Conservation (phyloP, 2,797 vertebrate genomes). For the Enteromius radiatus region DNA sequence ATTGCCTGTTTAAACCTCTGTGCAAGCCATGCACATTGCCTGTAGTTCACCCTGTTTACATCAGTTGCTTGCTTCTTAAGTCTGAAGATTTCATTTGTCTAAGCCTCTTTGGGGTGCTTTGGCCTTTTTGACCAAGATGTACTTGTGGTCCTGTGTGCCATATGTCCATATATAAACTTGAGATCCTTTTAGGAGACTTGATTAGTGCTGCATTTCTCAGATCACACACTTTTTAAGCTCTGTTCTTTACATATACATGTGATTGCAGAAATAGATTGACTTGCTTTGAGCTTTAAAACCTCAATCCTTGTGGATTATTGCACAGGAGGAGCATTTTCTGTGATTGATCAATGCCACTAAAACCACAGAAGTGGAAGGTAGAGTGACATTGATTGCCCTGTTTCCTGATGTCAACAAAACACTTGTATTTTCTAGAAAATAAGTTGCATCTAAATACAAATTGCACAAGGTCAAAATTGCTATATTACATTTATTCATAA, state of each 20-base stretch:
- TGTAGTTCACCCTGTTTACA: conserved; percentile 19
- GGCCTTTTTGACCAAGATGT: conserved; percentile 28
- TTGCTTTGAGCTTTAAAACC: neutral
- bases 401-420: neutral
- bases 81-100: conserved; percentile 36
- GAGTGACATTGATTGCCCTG: neutral
- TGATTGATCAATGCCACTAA: conserved; percentile 16
- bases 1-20: neutral
- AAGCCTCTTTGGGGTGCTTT: conserved; percentile 41
- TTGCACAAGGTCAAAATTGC: neutral
- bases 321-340: conserved; percentile 10
- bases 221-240: neutral
- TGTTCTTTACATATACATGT: neutral
- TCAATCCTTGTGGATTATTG: conserved; percentile 1
- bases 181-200: conserved; percentile 6
- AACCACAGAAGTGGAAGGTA: neutral
- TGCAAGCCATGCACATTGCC: neutral
- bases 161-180: conserved; percentile 17
- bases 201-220: conserved; percentile 3
- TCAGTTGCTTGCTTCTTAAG: conserved; percentile 28
- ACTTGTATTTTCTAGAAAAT: neutral
- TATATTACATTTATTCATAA: neutral
- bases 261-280: conserved; percentile 24
- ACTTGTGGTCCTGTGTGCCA: neutral
- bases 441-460: neutral